Evolutionary conservation across 2,888 invertebrate genomes (phyloP), one percentile per base, ranked within the genome.

Genomic region (Campoletis raptor): DNA sequence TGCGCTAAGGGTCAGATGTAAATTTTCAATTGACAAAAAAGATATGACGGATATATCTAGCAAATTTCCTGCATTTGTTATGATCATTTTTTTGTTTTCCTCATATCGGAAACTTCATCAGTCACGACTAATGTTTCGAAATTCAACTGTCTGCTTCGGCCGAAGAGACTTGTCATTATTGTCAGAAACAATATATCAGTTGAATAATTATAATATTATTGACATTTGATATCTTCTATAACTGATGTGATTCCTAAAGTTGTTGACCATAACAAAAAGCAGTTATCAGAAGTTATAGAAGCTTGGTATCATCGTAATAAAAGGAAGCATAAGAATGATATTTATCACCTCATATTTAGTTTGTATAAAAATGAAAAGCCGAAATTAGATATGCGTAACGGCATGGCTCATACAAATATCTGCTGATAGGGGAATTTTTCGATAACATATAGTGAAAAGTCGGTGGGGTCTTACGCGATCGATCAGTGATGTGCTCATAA

Each of bases 401-500:
- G 52, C 24, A 36, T 52, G n/a, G 52, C 10, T 21, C n/a, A 73
- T 54, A 37, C 37, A 48, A 72, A 37, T 64, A 64, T 69, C 40
- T 45, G 77, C 52, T 66, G 70, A 70, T 78, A 45, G 37, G 30
- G 61, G 72, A 72, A 72, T 78, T 70, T 67, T 79, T 78, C 52
- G 64, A 73, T 73, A 69, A 10, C 9, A 37, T 37, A 36, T 12
- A 36, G 42, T 45, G 61, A 79, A 82, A 42, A 79, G 18, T 83
- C 15, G 12, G 54, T 37, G 73, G 30, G 64, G 74, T 85, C 48
- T 42, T 40, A 40, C 66, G 37, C 81, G 37, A 64, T 54, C 64
- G 82, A 82, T 82, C 67, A 52, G 64, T 78, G 76, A 66, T 40
- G 67, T 66, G 70, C 66, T 77, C 54, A 40, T 30, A 78, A 64